A percentile compares a stretch with the other conserved stretches of the same genome.
Evolutionary conservation across 2,113 vertebrate genomes (phyloP).

Genomic region (Pituophis catenifer): DNA sequence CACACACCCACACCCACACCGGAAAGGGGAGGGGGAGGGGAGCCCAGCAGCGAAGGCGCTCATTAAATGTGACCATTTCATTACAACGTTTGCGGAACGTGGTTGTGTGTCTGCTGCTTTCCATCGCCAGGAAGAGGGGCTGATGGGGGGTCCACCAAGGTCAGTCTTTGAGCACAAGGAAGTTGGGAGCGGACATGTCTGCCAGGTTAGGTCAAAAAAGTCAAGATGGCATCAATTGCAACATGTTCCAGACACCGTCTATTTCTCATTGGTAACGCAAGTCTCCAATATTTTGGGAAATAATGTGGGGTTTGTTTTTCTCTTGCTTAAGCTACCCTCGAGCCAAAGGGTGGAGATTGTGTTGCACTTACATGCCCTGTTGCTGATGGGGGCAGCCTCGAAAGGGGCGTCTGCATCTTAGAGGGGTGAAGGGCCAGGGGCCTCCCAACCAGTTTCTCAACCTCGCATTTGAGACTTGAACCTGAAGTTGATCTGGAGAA

Average conservation of each 20-base stretch:
- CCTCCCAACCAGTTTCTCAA: not conserved
- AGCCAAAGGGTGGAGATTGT: not conserved
- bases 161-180: not conserved
- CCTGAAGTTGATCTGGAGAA: not conserved
- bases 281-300: not conserved
- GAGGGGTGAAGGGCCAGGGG: not conserved
- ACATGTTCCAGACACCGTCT: no score
- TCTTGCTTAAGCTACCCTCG: not conserved
- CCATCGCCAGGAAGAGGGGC: no score
- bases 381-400: not conserved
- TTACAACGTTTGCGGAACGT: constrained; percentile 39
- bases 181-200: not conserved
- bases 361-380: not conserved
- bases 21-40: not conserved
- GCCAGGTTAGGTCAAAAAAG: not conserved
- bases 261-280: not conserved
- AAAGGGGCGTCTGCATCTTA: not conserved
- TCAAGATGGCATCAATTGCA: not conserved
- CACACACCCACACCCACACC: not conserved
- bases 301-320: not conserved
- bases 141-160: not conserved
- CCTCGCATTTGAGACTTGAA: not conserved
- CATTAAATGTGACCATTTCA: constrained; percentile 74
- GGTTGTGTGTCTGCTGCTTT: not conserved
- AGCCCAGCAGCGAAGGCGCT: constrained; percentile 54